Base-by-base conservation (phyloP, 1,140 invertebrate genomes). In the Plectrocnemia conspersa region DNA sequence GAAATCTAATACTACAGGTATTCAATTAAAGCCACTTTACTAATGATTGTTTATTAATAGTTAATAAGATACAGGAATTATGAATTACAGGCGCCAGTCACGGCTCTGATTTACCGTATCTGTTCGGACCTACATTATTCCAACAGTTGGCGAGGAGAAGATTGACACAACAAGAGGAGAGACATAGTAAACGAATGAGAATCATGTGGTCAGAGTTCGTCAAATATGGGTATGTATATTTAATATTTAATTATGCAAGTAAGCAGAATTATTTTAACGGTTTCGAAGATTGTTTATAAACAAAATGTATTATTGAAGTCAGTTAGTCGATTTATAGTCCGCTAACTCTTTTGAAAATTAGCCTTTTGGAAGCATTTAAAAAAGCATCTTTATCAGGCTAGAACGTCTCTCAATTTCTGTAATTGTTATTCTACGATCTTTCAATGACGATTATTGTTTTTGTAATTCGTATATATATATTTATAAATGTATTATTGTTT, bases 61-160 rank as follows among this genome's bases (percentile, higher is more conserved):
- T 7, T 11, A 58, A 48, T 52, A 29, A 48, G 29, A n/a, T 25
- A 27, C 36, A 36, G 27, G 13, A 58, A 54, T 42, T 36, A 18
- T 38, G 52, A 22, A 46, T 59, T 65, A 1, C 47, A 80, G 79
- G 79, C 18, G 78, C 82, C 16, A 73, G 76, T 1, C 80, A 84
- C 62, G 79, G 81, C 21, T 72, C 81, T 0, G 82, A 86, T 62
- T 67, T 86, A 47, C 67, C 84, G 2, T 76, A 83, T 19, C 64
- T 85, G 16, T 74, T 86, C 46, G 84, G 84, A 11, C 80, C 83
- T 21, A 72, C 77, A 11, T 65, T 83, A 5, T 79, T 83, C 56
- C 77, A 81, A 47, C 79, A 82, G 68, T 66, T 80, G 52, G 73
- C 77, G 1, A 70, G 80, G 24, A 68, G 81, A 35, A 65, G 77